Percentiles rank a stretch among this genome's conserved stretches.
These are phyloP conservation scores for Metellina segmentata DNA, from an alignment of 2,888 invertebrate genomes.

Conservation along the genomic window DNA sequence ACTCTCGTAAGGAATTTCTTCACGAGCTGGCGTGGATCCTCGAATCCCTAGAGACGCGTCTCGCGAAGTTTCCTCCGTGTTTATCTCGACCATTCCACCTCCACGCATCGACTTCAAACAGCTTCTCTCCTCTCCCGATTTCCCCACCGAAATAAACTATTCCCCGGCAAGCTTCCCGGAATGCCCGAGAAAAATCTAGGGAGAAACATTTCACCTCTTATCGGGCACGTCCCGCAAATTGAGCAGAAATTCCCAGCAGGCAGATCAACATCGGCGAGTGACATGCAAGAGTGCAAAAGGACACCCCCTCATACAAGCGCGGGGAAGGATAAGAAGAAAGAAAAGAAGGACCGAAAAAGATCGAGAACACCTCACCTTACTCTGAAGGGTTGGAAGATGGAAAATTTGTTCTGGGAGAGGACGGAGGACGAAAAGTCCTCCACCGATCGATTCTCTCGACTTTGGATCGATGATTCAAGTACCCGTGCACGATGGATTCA, in stretches of 20 bases:
- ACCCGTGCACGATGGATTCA: constrained; percentile 71
- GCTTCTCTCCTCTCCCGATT: background rate
- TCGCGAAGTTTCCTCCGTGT: too few relatives aligned
- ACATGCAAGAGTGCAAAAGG: background rate
- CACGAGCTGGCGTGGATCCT: too few relatives aligned
- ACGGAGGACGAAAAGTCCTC: constrained; percentile 30
- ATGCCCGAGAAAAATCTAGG: background rate
- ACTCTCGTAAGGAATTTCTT: too few relatives aligned
- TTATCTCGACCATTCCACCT: too few relatives aligned
- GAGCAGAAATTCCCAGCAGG: background rate
- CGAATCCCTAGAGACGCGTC: too few relatives aligned
- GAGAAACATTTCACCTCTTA: background rate
- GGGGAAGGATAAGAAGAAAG: background rate
- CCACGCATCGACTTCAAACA: too few relatives aligned
- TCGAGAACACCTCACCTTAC: background rate
- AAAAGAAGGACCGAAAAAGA: background rate
- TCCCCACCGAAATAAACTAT: background rate
- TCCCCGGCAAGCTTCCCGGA: background rate
- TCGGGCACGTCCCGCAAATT: background rate
- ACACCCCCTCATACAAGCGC: background rate
- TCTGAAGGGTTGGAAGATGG: background rate
- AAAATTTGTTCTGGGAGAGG: constrained; percentile 22
- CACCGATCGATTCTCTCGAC: constrained; percentile 66
- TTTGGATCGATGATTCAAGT: constrained; percentile 73
- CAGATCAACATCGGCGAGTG: background rate